Base-by-base conservation (phyloP, 2,113 vertebrate species). In the Danionella cerebrum region DNA sequence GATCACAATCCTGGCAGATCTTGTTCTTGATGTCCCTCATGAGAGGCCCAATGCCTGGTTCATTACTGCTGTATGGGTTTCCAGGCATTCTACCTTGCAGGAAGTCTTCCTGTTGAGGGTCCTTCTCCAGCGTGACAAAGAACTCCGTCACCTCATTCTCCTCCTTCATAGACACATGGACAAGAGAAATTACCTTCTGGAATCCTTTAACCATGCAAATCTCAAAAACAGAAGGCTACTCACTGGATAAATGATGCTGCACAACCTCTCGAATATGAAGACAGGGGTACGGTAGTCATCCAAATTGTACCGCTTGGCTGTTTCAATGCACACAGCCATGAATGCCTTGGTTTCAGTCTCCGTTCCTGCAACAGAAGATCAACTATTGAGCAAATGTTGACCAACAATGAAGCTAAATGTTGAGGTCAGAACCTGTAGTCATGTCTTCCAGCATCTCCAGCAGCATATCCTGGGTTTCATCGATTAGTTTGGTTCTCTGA, bases 21-120 rank as follows among this genome's bases (percentile, higher is more conserved):
- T 99, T 99, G 86, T 99, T 99, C 86, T 99, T 99, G 79, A 98
- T 95, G 81, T 99, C 96, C 74, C 96, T 90, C 96, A 99, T 98
- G 1, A 99, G 90, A 0, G 96, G 95, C 33, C 96, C 93, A 0
- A 98, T 96, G 76, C 95, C 96, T 0, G 96, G 96, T 76, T 99
- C 96, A 0, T 93, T 97, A 75, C 95, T 98, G 87, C 95, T 98
- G 75, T 99, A 99, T 0, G 96, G 96, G 74, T 99, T 99, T 36
- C 96, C 96, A 1, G 96, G 96, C 96, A 99, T 99, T 51, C 96
- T 90, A 57, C 96, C 96, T 80, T 99, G 96, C 69, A 99, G 82
- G 81, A 99, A 99, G 77, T 99, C 96, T 73, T 99, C 96, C 83
- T 99, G 96, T 79, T 99, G 96, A 29, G 96, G 95, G 85, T 99